Evolutionary conservation across 2,113 vertebrate species (phyloP).

Genomic region (Rhabdomys dilectus): DNA sequence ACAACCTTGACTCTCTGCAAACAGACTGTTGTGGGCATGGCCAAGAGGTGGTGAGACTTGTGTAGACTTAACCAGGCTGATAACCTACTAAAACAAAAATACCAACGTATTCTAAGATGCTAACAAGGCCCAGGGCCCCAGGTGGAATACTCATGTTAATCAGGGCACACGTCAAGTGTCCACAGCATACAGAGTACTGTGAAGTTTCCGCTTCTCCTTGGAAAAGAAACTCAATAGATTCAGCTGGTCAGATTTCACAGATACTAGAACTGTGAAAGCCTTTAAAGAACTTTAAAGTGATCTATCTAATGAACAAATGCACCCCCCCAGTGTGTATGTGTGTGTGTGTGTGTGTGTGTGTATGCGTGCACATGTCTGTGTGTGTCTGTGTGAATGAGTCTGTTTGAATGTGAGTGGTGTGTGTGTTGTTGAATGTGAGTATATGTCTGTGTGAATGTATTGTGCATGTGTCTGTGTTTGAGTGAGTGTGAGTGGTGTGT

Average conservation of each 20-base stretch:
- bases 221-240: background rate
- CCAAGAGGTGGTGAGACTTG: background rate
- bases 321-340: background rate
- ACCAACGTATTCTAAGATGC: background rate
- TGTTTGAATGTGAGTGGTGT: background rate
- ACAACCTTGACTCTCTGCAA: background rate
- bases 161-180: background rate
- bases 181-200: background rate
- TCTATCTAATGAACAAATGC: background rate
- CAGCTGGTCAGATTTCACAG: background rate
- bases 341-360: background rate
- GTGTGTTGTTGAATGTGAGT: background rate
- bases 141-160: background rate
- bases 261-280: background rate
- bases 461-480: background rate
- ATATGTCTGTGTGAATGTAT: background rate
- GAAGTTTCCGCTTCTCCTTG: background rate
- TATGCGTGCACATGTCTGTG: background rate
- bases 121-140: background rate
- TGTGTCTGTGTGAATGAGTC: background rate
- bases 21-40: background rate
- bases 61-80: background rate
- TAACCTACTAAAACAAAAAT: background rate
- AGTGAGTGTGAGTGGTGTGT: no score
- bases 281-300: background rate